Base-by-base conservation (phyloP, 2,113 vertebrate genomes). In the Phrynosoma blainvillii region DNA sequence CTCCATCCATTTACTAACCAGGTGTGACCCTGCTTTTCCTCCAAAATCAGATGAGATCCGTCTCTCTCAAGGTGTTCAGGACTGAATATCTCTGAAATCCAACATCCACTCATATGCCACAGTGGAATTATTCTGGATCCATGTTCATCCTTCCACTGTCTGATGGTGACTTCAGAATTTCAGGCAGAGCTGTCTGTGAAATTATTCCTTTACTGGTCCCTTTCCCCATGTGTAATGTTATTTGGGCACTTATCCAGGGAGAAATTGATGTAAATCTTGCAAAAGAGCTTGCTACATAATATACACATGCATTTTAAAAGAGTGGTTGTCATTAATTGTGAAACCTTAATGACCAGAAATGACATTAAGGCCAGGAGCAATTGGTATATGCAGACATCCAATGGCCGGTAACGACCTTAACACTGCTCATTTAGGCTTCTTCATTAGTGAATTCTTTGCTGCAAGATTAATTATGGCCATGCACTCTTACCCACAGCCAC, bases 401-500 rank as follows among this genome's bases (percentile, higher is more conserved):
- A 91, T 91, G 94, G 93, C 93, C 95, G 95, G 90, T 76, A 90
- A 88, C 90, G 91, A 95, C 94, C 92, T 93, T 92, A 87, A 91
- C 94, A 95, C 0, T 54, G 92, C 94, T 96, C 94, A 95, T 96
- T 95, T 94, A 93, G 92, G 91, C 93, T 94, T 94, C 93, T 93
- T 94, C 93, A 94, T 94, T 95, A 96, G 95, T 94, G 89, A 93
- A 94, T 95, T 94, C 91, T 94, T 90, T 92, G 93, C 42, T 2
- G 12, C 90, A 94, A 95, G 94, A 95, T 96, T 95, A 95, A 96
- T 95, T 96, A 90, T 92, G 90, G 91, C 91, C 91, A 94, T 91
- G 92, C 93, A 92, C 80, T 91, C 88, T 93, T 62, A 70, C 93
- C 93, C 93, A 95, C 91, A 93, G 89, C 91, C 87, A 89, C 90